These are phyloP conservation scores for Amblyraja radiata DNA, from an alignment of 2,797 vertebrate genomes.

Conservation along the genomic window DNA sequence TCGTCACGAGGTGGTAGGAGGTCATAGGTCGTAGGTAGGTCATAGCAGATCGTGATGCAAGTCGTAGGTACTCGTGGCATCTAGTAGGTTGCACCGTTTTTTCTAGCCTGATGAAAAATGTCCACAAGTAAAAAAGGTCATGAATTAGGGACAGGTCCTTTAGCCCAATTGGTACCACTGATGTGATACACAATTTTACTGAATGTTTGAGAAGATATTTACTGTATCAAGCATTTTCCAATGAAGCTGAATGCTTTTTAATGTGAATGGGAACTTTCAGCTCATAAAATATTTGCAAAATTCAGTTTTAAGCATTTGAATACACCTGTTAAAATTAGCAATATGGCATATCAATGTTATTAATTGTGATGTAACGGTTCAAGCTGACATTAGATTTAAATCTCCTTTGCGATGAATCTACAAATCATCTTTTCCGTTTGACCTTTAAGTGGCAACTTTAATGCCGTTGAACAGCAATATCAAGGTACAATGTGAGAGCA, in stretches of 20 bases:
- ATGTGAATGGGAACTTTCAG: background rate
- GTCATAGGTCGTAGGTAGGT: too few relatives aligned
- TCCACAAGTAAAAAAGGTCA: too few relatives aligned
- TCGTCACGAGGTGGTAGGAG: too few relatives aligned
- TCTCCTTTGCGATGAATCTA: background rate
- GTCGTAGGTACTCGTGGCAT: too few relatives aligned
- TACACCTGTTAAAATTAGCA: background rate
- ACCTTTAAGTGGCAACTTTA: background rate
- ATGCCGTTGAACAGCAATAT: background rate
- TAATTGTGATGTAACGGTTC: background rate
- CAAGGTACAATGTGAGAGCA: background rate
- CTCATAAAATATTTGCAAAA: background rate
- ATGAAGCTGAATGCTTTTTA: background rate
- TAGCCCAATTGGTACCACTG: background rate
- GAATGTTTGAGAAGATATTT: too few relatives aligned
- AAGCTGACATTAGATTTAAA: background rate
- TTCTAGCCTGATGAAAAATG: too few relatives aligned
- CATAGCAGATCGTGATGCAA: too few relatives aligned
- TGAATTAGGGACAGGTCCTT: too few relatives aligned
- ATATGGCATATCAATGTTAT: background rate
- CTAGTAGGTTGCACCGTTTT: too few relatives aligned
- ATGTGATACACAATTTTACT: background rate
- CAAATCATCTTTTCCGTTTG: background rate
- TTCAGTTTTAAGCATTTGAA: background rate
- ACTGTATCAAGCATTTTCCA: background rate